Conservation (phyloP, 2,888 invertebrate species). For the Phanerotoma sp. region DNA sequence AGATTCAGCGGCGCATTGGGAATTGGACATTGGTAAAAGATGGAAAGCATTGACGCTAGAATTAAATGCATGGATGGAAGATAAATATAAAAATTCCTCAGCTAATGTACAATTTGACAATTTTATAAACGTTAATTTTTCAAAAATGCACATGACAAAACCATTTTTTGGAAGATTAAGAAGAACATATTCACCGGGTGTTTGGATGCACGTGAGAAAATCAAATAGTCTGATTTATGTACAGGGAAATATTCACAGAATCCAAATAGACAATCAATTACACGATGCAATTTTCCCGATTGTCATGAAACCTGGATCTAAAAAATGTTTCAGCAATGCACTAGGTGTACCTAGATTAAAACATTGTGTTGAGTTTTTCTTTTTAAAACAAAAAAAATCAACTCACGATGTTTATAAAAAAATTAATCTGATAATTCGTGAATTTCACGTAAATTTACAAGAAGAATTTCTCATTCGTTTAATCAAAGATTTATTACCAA, state of each 20-base stretch:
- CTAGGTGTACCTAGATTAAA: conserved; percentile 44
- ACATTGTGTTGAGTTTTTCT: conserved; percentile 48
- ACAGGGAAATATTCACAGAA: conserved; percentile 68
- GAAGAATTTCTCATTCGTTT: conserved; percentile 47
- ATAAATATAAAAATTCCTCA: conserved; percentile 70
- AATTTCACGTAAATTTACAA: conserved; percentile 47
- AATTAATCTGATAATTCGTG: conserved; percentile 43
- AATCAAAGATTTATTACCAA: conserved; percentile 42
- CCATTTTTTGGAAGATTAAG: conserved; percentile 80
- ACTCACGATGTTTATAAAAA: conserved; percentile 47
- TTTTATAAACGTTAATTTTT: conserved; percentile 72
- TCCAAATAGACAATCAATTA: conserved; percentile 77
- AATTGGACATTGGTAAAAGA: conserved; percentile 75
- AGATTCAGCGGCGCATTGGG: conserved; percentile 77
- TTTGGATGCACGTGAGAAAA: conserved; percentile 73
- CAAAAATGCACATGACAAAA: conserved; percentile 84
- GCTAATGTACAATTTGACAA: conserved; percentile 76
- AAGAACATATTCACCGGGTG: conserved; percentile 71
- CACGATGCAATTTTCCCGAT: conserved; percentile 71
- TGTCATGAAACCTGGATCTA: conserved; percentile 66
- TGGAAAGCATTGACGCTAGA: conserved; percentile 80
- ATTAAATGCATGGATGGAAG: conserved; percentile 79
- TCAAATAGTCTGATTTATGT: conserved; percentile 69
- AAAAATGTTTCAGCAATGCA: conserved; percentile 42
- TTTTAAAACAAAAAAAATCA: conserved; percentile 46